Evolutionary conservation across 2,113 vertebrate genomes (phyloP).

Genomic region (Sebastes schlegelii): DNA sequence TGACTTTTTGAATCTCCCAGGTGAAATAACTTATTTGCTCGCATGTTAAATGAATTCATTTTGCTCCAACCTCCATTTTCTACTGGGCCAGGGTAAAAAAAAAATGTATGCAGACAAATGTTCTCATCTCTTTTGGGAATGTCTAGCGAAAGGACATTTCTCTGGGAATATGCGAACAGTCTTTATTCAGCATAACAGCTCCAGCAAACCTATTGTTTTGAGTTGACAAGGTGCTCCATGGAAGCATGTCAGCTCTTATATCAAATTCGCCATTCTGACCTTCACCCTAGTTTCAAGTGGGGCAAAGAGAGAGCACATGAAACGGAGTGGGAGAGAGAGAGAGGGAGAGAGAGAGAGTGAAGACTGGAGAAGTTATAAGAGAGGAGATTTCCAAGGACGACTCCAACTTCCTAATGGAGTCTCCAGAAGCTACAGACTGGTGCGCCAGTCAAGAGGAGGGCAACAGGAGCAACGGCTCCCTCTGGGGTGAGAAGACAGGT

Average conservation of each 20-base stretch:
- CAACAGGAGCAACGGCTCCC: slow-evolving; percentile 59
- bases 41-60: slow-evolving; percentile 72
- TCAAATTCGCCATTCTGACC: slow-evolving; percentile 85
- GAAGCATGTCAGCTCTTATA: slow-evolving; percentile 81
- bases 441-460: slow-evolving; percentile 43
- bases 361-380: slow-evolving; percentile 76
- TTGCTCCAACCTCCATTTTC: slow-evolving; percentile 72
- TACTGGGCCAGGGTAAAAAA: slow-evolving; percentile 66
- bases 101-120: slow-evolving; percentile 83
- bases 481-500: slow-evolving; percentile 62
- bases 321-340: slow-evolving; percentile 62
- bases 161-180: slow-evolving; percentile 80
- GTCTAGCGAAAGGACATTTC: slow-evolving; percentile 76
- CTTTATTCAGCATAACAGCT: slow-evolving; percentile 77
- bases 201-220: slow-evolving; percentile 84
- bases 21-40: slow-evolving; percentile 62
- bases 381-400: slow-evolving; percentile 85
- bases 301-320: slow-evolving; percentile 47
- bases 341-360: slow-evolving; percentile 50
- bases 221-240: slow-evolving; percentile 83
- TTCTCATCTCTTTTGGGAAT: slow-evolving; percentile 81
- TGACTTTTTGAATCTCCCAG: slow-evolving; percentile 45
- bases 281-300: slow-evolving; percentile 81
- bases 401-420: slow-evolving; percentile 80
- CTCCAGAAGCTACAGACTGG: slow-evolving; percentile 71